phyloP scores from a whole-genome alignment of 2,888 invertebrate species.

The Trichogramma dendrolimi region DNA sequence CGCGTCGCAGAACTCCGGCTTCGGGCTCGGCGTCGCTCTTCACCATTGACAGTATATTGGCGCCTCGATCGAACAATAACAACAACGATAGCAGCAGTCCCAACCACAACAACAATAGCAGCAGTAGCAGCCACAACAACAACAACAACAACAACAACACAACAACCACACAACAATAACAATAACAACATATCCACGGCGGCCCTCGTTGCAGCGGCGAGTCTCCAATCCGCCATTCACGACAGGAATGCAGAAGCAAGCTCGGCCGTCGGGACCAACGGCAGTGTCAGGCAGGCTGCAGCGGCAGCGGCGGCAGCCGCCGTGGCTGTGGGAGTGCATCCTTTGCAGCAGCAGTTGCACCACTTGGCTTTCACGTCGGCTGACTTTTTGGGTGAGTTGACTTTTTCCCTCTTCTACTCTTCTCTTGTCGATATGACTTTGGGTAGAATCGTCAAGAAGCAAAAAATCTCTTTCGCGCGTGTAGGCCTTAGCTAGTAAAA shows the following conservation, averaged over 20 bases:
- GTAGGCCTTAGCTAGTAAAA: too few species aligned
- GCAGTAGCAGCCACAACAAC: too few species aligned
- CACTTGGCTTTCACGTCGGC: constrained; percentile 55
- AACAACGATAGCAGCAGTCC: not conserved
- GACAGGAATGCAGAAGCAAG: not conserved
- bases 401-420: constrained; percentile 16
- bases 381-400: constrained; percentile 73
- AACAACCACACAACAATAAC: too few species aligned
- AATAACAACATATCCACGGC: constrained; percentile 26
- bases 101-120: too few species aligned
- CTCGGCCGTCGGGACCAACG: constrained; percentile 34
- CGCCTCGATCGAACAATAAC: constrained; percentile 60
- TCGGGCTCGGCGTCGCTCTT: constrained; percentile 59
- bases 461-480: too few species aligned
- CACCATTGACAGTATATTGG: constrained; percentile 83
- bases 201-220: constrained; percentile 28
- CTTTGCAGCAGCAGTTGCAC: constrained; percentile 49
- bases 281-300: constrained; percentile 52
- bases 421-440: too few species aligned
- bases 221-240: constrained; percentile 13
- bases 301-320: constrained; percentile 41
- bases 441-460: too few species aligned
- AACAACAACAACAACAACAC: too few species aligned
- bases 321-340: constrained; percentile 42
- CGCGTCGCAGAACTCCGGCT: constrained; percentile 40